These are phyloP conservation scores for Philonicus albiceps DNA, from an alignment of 2,888 invertebrate species.

Conservation along the genomic window DNA sequence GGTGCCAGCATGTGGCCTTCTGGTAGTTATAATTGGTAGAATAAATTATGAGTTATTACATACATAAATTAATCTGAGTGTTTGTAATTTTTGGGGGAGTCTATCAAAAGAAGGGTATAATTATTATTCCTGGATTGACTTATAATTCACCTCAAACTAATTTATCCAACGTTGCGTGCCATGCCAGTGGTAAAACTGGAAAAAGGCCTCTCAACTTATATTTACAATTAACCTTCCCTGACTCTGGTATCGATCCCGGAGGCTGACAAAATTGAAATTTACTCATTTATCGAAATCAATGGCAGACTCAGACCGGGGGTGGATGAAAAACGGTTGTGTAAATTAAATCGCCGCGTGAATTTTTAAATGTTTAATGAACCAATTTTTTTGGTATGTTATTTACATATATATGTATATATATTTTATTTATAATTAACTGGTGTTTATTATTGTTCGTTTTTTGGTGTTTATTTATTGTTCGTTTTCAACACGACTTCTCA, in stretches of 20 bases:
- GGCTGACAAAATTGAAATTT: background rate
- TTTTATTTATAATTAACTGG: too few relatives aligned
- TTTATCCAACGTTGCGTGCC: background rate
- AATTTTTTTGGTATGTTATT: background rate
- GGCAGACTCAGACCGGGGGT: background rate
- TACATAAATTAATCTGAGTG: background rate
- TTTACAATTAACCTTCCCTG: background rate
- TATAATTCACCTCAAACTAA: background rate
- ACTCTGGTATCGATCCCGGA: background rate
- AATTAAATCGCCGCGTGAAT: background rate
- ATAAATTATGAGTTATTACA: background rate
- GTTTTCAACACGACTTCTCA: too few relatives aligned
- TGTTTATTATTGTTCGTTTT: too few relatives aligned
- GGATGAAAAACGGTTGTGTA: background rate
- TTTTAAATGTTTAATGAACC: background rate
- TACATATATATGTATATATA: background rate
- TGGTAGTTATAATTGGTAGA: background rate
- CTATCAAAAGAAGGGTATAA: background rate
- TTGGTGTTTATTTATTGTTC: too few relatives aligned
- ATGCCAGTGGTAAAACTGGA: background rate
- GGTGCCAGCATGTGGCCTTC: background rate
- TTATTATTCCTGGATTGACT: background rate
- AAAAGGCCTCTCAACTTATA: background rate
- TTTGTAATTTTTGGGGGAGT: background rate
- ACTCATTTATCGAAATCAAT: background rate